These are phyloP conservation scores for Sitta europaea DNA, from an alignment of 2,113 vertebrate genomes.

Conservation along the genomic window DNA sequence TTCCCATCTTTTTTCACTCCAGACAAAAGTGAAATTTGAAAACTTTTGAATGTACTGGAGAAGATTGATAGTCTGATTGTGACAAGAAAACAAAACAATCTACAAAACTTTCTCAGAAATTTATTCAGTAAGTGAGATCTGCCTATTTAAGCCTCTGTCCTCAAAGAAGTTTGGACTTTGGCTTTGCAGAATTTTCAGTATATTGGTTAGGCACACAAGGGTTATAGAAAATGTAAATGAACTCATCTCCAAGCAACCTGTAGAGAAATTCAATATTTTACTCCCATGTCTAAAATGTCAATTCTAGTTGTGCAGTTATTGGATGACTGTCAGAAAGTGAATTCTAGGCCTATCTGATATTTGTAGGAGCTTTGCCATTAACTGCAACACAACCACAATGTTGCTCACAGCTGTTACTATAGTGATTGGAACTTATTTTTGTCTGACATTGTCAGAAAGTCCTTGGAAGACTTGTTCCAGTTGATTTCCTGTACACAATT, in stretches of 20 bases:
- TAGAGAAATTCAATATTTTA: background rate
- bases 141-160: background rate
- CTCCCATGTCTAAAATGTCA: background rate
- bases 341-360: background rate
- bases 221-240: background rate
- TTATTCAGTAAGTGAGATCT: background rate
- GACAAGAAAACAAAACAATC: background rate
- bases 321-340: background rate
- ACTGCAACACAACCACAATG: background rate
- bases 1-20: background rate
- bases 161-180: background rate
- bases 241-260: background rate
- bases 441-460: conserved; percentile 5
- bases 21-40: background rate
- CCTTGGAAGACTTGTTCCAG: conserved; percentile 33
- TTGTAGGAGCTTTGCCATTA: conserved; percentile 1
- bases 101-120: background rate
- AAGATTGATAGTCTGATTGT: background rate
- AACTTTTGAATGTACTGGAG: background rate
- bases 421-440: conserved; percentile 26
- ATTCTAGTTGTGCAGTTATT: background rate
- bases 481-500: conserved; percentile 22
- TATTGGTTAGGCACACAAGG: background rate
- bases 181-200: background rate
- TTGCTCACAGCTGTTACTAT: conserved; percentile 6